Conservation (phyloP, 2,888 invertebrate genomes). For the Proisotoma minuta region DNA sequence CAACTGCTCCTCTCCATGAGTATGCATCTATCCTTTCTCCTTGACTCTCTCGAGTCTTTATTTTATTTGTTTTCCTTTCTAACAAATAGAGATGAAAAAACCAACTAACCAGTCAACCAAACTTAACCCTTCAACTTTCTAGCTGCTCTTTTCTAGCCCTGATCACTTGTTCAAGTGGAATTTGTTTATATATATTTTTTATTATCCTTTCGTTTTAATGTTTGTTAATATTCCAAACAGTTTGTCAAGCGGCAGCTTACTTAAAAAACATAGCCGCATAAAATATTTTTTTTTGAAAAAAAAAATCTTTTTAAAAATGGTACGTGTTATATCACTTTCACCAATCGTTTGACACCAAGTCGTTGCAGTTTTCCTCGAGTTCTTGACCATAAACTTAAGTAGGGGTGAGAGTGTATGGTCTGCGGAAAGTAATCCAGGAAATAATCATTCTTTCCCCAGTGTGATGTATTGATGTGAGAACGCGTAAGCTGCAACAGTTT, state of each 20-base stretch:
- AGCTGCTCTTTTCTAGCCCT: neutral
- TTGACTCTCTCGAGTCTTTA: neutral
- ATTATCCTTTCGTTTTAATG: neutral
- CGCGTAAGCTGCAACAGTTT: conserved; percentile 13
- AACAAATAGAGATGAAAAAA: neutral
- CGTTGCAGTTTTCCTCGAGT: no score
- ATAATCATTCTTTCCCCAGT: neutral
- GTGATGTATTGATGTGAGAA: conserved; percentile 7
- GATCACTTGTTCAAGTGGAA: neutral
- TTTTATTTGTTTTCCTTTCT: conserved; percentile 1
- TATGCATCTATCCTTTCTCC: neutral
- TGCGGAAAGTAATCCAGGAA: neutral
- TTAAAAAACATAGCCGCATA: no score
- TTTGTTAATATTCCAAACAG: neutral
- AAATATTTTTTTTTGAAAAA: no score
- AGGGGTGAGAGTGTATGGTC: no score
- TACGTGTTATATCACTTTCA: no score
- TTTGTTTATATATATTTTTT: neutral
- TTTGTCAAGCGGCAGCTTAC: no score
- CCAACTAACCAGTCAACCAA: neutral
- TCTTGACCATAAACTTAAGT: no score
- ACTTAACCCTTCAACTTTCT: neutral
- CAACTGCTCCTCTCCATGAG: neutral
- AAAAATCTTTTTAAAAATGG: no score
- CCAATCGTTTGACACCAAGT: no score